phyloP scores from a whole-genome alignment of 2,888 invertebrate genomes.

The Coremacera marginata region DNA sequence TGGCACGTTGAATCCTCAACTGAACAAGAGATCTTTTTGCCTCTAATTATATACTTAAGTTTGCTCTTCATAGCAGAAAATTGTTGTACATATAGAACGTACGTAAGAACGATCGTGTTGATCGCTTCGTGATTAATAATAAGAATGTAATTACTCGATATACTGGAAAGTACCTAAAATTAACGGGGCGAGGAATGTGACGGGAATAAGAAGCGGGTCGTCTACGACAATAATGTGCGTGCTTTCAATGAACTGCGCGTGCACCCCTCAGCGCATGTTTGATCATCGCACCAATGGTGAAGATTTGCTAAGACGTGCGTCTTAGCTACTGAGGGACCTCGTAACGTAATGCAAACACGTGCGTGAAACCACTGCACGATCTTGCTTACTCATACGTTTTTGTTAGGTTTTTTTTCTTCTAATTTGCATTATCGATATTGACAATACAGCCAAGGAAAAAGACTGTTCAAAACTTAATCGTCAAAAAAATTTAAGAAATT shows the following conservation, averaged over 20 bases:
- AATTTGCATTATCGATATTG: not conserved
- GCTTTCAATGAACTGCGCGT: not conserved
- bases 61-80: not conserved
- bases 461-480: not conserved
- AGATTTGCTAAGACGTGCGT: not conserved
- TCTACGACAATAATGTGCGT: no score
- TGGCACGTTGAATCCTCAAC: not conserved
- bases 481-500: not conserved
- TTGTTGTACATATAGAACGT: no score
- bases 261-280: not conserved
- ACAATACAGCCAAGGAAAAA: not conserved
- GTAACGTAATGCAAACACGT: conserved; percentile 17
- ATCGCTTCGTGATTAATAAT: no score
- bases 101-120: no score
- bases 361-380: conserved; percentile 11
- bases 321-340: not conserved
- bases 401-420: not conserved
- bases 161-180: no score
- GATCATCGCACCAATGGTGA: not conserved
- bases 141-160: no score
- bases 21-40: conserved; percentile 20
- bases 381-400: conserved; percentile 8
- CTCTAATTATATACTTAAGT: not conserved
- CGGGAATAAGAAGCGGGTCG: not conserved
- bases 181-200: no score